These are phyloP conservation scores for Cryptotermes secundus DNA, from an alignment of 1,140 invertebrate genomes.

Conservation along the genomic window DNA sequence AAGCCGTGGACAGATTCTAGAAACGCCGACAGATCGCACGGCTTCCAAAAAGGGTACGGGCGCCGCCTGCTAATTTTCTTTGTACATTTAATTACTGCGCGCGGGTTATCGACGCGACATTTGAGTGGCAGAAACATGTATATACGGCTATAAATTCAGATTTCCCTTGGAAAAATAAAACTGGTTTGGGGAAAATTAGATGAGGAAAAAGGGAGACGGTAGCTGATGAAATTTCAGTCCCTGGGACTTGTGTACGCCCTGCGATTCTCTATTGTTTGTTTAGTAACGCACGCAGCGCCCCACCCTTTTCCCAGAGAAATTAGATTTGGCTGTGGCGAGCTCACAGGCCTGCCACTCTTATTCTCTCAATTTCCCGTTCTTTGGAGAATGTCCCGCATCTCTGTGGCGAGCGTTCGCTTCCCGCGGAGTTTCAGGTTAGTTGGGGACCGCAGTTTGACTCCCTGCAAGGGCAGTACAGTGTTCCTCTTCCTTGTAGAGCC, in stretches of 20 bases:
- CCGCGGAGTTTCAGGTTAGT: background rate
- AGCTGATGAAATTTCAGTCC: conserved; percentile 13
- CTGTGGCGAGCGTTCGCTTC: background rate
- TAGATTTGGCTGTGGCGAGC: conserved; percentile 25
- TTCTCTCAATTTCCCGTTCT: conserved; percentile 19
- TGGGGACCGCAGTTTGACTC: no score
- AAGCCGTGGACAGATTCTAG: no score
- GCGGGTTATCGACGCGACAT: background rate
- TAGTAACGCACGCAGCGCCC: conserved; percentile 22
- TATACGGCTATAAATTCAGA: background rate
- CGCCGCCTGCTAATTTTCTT: no score
- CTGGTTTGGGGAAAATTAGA: conserved; percentile 20
- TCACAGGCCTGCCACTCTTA: conserved; percentile 19
- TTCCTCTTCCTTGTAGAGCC: no score
- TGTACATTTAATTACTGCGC: no score
- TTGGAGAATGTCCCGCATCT: background rate
- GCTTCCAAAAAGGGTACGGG: no score
- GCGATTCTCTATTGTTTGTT: conserved; percentile 30
- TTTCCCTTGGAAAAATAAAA: conserved; percentile 10
- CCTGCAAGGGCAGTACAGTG: no score
- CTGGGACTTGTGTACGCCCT: conserved; percentile 26
- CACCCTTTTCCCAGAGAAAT: conserved; percentile 31
- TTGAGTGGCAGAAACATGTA: background rate
- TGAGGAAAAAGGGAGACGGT: conserved; percentile 24
- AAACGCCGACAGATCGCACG: no score